These are phyloP conservation scores for Thalpophila matura DNA, from an alignment of 2,888 invertebrate species.

Conservation along the genomic window DNA sequence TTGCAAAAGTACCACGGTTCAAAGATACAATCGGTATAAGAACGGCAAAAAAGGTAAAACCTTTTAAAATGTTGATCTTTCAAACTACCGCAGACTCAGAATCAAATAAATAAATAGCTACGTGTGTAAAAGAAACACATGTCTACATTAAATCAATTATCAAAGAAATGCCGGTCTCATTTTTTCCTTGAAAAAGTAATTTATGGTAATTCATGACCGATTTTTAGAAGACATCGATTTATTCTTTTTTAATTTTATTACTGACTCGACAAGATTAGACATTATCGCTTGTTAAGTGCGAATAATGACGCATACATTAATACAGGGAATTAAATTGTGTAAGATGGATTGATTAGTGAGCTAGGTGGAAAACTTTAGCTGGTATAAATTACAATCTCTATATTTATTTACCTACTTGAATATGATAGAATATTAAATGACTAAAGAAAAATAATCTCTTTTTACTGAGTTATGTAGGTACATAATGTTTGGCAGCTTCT, in stretches of 20 bases:
- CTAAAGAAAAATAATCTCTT: no score
- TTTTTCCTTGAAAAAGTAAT: constrained; percentile 21
- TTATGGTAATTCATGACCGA: constrained; percentile 22
- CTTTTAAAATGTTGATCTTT: background rate
- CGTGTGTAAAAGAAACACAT: background rate
- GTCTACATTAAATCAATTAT: constrained; percentile 22
- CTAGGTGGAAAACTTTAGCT: no score
- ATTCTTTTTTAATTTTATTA: constrained; percentile 47
- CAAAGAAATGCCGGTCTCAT: constrained; percentile 12
- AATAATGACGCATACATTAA: constrained; percentile 8
- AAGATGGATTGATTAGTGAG: no score
- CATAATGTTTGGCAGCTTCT: no score
- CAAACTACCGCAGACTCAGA: background rate
- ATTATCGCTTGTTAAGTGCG: constrained; percentile 7
- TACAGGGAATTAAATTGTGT: constrained; percentile 8
- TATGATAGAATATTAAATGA: no score
- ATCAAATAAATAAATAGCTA: constrained; percentile 6
- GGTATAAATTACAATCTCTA: no score
- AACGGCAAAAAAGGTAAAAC: background rate
- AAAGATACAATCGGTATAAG: no score
- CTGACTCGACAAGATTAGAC: background rate
- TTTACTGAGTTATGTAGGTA: background rate
- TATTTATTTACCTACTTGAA: no score
- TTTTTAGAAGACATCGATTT: constrained; percentile 34
- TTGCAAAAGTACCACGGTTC: no score